Conservation (phyloP, 2,888 invertebrate genomes). For the Himalopsyche anomala region DNA sequence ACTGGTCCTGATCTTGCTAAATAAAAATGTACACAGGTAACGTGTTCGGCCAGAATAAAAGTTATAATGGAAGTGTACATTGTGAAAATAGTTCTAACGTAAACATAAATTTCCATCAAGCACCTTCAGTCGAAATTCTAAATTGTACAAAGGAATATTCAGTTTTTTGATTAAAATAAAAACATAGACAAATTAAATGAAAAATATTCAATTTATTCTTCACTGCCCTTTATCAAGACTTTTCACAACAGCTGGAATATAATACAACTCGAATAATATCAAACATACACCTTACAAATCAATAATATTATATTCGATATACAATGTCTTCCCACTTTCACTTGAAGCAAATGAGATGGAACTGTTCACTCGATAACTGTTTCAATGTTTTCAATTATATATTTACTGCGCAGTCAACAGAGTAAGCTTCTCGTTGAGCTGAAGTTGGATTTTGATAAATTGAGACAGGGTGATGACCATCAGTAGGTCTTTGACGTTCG, state of each 20-base stretch:
- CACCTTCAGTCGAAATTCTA: too few species aligned
- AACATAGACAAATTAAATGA: not conserved
- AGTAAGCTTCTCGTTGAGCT: slow-evolving; percentile 96
- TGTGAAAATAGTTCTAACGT: too few species aligned
- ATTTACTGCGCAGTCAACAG: slow-evolving; percentile 83
- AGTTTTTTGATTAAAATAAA: too few species aligned
- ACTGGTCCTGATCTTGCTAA: too few species aligned
- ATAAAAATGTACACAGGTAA: too few species aligned
- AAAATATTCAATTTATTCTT: slow-evolving; percentile 35
- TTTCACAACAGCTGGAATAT: slow-evolving; percentile 33
- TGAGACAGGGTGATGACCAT: slow-evolving; percentile 98
- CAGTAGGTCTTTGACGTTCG: slow-evolving; percentile 96
- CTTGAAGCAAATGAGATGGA: not conserved
- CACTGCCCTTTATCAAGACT: slow-evolving; percentile 7
- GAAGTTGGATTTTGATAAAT: slow-evolving; percentile 96
- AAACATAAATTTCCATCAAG: too few species aligned
- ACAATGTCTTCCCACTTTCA: slow-evolving; percentile 43
- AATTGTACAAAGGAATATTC: too few species aligned
- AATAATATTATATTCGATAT: not conserved
- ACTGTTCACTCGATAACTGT: not conserved
- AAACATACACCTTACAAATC: not conserved
- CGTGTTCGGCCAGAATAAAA: too few species aligned
- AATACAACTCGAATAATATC: slow-evolving; percentile 32
- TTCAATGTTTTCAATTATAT: not conserved
- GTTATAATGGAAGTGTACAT: too few species aligned